Conservation (phyloP, 2,113 vertebrate species). For the Pan troglodytes region NHGRI_mPanTro3-v2.1_pri NC_072408.2:133140501-133141000, state of each 20-base stretch:
- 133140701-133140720: not conserved
- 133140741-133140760: not conserved
- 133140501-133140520: not conserved
- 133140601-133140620: rapidly evolving
- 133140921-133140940: rapidly evolving
- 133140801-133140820: not conserved
- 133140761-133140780: not conserved
- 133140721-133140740: too few relatives aligned
- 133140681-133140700: not conserved
- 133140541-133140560: not conserved
- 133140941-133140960: too few relatives aligned
- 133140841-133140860: not conserved
- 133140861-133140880: not conserved
- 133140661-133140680: too few relatives aligned
- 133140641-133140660: not conserved
- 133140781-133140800: not conserved
- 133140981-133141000: not conserved
- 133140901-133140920: not conserved
- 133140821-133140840: not conserved
- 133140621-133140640: not conserved
- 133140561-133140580: too few relatives aligned
- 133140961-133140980: not conserved
- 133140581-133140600: not conserved
- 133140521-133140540: not conserved
- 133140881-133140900: too few relatives aligned